phyloP scores from a whole-genome alignment of 2,797 vertebrate species.

The Betta splendens region DNA sequence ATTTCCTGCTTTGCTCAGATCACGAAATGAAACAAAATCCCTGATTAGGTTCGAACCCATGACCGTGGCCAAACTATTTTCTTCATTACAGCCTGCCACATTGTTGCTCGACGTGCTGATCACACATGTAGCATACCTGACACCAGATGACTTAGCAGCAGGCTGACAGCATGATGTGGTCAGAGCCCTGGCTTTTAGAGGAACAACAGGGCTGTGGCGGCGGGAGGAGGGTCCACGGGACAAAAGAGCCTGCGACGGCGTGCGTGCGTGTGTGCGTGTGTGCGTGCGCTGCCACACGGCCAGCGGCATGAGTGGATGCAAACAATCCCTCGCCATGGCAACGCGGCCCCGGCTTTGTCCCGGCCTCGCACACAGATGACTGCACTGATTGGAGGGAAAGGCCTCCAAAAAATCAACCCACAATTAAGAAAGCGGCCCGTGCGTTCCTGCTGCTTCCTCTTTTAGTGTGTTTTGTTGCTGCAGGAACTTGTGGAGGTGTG shows the following conservation, averaged over 20 bases:
- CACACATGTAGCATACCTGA: no score
- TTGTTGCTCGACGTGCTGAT: neutral
- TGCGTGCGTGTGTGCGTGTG: slow-evolving; percentile 47
- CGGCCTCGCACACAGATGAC: slow-evolving; percentile 70
- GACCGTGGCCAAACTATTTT: slow-evolving; percentile 14
- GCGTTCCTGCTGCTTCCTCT: slow-evolving; percentile 69
- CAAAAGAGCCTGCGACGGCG: slow-evolving; percentile 65
- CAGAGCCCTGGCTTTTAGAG: slow-evolving; percentile 37
- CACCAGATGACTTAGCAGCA: no score
- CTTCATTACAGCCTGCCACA: neutral
- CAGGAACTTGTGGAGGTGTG: slow-evolving; percentile 36
- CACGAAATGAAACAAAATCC: slow-evolving; percentile 37
- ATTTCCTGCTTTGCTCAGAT: slow-evolving; percentile 42
- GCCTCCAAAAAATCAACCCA: slow-evolving; percentile 65
- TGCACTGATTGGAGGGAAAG: slow-evolving; percentile 73
- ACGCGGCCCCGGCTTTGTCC: slow-evolving; percentile 74
- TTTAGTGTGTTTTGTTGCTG: slow-evolving; percentile 37
- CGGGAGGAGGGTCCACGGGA: slow-evolving; percentile 44
- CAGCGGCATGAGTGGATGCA: slow-evolving; percentile 76
- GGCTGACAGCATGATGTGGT: slow-evolving; percentile 51
- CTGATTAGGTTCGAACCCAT: slow-evolving; percentile 29
- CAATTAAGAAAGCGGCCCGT: slow-evolving; percentile 72
- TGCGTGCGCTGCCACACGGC: slow-evolving; percentile 62
- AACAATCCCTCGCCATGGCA: slow-evolving; percentile 81
- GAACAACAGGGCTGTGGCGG: slow-evolving; percentile 30